Evolutionary conservation across 2,113 vertebrate genomes (phyloP), one percentile per base, ranked within the genome.

Genomic region (Lagopus muta): DNA sequence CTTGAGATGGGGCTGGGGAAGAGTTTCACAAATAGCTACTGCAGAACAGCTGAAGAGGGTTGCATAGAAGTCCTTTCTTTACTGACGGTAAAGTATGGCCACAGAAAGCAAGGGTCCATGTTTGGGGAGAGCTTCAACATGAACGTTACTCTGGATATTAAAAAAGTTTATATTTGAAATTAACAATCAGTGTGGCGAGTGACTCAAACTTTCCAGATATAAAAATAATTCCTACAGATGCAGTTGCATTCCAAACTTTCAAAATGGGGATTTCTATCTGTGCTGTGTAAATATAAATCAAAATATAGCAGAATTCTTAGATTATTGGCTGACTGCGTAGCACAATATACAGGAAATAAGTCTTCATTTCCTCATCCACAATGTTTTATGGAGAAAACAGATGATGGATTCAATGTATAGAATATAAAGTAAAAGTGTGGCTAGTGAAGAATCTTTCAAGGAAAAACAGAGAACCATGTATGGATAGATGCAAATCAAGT

Each of bases 301-400:
- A 84, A 67, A 75, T 6, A 13, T 11, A 8, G 5, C 77, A 17
- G 25, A 13, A 66, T 34, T 84, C 86, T 86, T 73, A 66, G 27
- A 15, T 61, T 57, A 67, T 30, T 45, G 18, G 47, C 12, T 65
- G 66, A 7, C 38, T 50, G 13, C 36, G 11, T 48, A 83, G 62
- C 30, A 66, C 18, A 45, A n/a, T 36, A 20, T 16, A 18, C 0
- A 6, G 66, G 34, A 84, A 75, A 77, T 30, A 54, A 67, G 28
- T 69, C 84, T 73, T n/a, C 45, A 86, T 93, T 48, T 48, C 47
- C 47, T 48, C 42, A 6, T 14, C 32, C 34, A 58, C 11, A 20
- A 34, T 86, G 48, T 34, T 90, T 34, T 61, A n/a, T 62, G 57
- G 34, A 74, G 57, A 90, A 91, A 90, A n/a, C 17, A 92, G 60